Percentiles rank a stretch among this genome's conserved stretches.
Conservation (phyloP, 2,888 invertebrate species). For the Ectemnius continuus region DNA sequence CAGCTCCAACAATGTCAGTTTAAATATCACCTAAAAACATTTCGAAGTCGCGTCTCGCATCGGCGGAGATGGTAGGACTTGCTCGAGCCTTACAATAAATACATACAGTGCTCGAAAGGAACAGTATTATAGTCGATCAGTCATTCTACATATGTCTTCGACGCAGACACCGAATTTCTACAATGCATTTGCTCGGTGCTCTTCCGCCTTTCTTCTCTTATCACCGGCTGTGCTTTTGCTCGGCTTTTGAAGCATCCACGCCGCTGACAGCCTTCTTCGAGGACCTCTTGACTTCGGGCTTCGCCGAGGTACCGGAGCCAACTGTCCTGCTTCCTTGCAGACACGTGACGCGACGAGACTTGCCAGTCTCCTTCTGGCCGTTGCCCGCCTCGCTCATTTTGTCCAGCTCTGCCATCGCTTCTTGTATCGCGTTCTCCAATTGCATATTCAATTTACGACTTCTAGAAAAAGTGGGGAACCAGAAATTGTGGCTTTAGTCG, state of each 20-base stretch:
- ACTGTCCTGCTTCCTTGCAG: constrained; percentile 39
- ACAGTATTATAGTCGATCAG: no score
- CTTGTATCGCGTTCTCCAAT: constrained; percentile 94
- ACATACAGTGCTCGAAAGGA: no score
- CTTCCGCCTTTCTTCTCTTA: constrained; percentile 14
- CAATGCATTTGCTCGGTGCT: neutral
- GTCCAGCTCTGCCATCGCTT: constrained; percentile 94
- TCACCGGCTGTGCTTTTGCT: constrained; percentile 59
- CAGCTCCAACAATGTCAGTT: no score
- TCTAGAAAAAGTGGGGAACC: constrained; percentile 80
- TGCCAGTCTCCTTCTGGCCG: constrained; percentile 38
- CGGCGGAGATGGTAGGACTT: no score
- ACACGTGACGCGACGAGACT: constrained; percentile 40
- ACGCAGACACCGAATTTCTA: no score
- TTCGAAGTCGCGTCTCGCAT: no score
- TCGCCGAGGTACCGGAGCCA: constrained; percentile 45
- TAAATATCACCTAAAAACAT: no score
- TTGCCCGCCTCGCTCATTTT: constrained; percentile 62
- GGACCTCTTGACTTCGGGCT: constrained; percentile 58
- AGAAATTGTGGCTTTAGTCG: constrained; percentile 55
- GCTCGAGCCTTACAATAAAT: no score
- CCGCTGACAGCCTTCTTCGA: constrained; percentile 59
- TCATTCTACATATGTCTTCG: no score
- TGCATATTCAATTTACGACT: constrained; percentile 95
- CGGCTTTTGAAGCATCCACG: constrained; percentile 44